Evolutionary conservation across 2,113 vertebrate genomes (phyloP).

Genomic region (Oreochromis spilurus): DNA sequence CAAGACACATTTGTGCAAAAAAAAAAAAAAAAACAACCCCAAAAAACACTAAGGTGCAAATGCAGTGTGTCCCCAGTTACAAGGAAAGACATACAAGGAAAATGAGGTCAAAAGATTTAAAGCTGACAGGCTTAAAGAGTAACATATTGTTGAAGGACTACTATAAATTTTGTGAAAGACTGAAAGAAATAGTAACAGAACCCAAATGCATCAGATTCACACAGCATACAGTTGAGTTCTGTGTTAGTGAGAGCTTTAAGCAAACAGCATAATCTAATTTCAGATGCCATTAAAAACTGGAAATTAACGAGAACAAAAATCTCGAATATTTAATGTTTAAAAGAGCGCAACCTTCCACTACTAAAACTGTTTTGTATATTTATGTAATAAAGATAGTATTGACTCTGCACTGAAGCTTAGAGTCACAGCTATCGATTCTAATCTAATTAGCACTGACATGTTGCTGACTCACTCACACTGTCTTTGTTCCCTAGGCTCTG

Average conservation of each 20-base stretch:
- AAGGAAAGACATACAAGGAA: background rate
- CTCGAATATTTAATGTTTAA: background rate
- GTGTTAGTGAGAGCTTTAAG: background rate
- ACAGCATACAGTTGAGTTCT: background rate
- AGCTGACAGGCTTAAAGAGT: background rate
- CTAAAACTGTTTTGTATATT: background rate
- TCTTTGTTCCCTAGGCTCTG: conserved; percentile 71
- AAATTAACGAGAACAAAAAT: background rate
- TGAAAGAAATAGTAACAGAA: background rate
- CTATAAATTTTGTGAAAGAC: background rate
- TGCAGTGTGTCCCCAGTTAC: background rate
- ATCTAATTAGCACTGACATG: background rate
- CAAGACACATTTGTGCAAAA: background rate
- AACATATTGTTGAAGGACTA: background rate
- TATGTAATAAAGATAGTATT: background rate
- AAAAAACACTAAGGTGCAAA: conserved; percentile 1
- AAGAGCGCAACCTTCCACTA: rapidly evolving
- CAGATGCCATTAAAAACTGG: rapidly evolving
- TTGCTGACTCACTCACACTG: background rate
- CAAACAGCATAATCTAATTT: background rate
- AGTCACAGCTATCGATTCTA: background rate
- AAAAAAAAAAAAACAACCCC: rapidly evolving
- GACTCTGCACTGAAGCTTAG: background rate
- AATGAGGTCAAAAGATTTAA: background rate
- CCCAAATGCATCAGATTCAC: background rate